These are phyloP conservation scores for Drosophila macrospina DNA, from an alignment of 2,888 invertebrate genomes.

Conservation along the genomic window DNA sequence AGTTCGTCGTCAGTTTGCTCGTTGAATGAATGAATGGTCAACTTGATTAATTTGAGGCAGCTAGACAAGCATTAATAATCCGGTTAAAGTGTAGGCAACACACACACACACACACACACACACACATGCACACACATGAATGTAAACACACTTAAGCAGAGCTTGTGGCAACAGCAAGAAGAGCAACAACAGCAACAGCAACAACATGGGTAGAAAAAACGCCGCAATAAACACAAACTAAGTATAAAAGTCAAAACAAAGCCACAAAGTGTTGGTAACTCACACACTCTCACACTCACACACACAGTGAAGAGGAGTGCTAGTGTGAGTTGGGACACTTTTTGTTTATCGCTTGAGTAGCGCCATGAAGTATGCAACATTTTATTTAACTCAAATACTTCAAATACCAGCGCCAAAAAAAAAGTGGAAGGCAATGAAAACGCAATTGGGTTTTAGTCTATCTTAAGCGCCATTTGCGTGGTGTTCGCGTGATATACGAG, in stretches of 20 bases:
- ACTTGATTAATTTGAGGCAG: constrained; percentile 79
- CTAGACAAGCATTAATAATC: constrained; percentile 81
- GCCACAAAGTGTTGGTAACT: constrained; percentile 76
- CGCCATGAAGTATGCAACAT: constrained; percentile 72
- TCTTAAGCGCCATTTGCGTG: constrained; percentile 58
- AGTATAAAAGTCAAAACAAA: constrained; percentile 80
- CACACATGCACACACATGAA: constrained; percentile 32
- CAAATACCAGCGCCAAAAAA: constrained; percentile 37
- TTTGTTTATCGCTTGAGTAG: constrained; percentile 60
- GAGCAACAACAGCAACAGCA: constrained; percentile 47
- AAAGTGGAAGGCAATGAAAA: constrained; percentile 49
- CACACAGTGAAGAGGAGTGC: constrained; percentile 5
- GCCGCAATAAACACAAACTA: constrained; percentile 77
- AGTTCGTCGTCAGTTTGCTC: constrained; percentile 60
- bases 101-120: constrained; percentile 36
- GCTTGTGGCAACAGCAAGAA: constrained; percentile 70
- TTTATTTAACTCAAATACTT: constrained; percentile 62
- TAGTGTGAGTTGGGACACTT: constrained; percentile 32
- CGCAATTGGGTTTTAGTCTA: constrained; percentile 62
- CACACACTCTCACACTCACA: constrained; percentile 32
- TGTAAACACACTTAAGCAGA: constrained; percentile 78
- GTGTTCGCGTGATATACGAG: constrained; percentile 63
- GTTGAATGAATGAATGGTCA: constrained; percentile 78
- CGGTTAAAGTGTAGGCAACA: constrained; percentile 76
- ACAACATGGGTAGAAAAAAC: constrained; percentile 44